These are phyloP conservation scores for Chelidonichthys spinosus DNA, from an alignment of 2,797 vertebrate genomes.

Conservation along the genomic window DNA sequence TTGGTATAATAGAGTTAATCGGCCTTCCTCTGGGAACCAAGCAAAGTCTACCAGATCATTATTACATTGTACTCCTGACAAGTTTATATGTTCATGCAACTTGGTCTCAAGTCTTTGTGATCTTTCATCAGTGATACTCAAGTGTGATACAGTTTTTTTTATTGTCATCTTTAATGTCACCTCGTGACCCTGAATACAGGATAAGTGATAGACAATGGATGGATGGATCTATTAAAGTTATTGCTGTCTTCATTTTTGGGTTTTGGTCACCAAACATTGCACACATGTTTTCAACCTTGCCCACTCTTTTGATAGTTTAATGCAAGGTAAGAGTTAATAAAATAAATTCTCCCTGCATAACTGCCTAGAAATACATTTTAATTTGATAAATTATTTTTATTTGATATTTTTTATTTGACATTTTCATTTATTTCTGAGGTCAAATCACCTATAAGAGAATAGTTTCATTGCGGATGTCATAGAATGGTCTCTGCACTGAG, in stretches of 20 bases:
- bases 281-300: background rate
- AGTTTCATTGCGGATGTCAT: background rate
- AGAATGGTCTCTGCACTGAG: background rate
- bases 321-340: background rate
- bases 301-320: background rate
- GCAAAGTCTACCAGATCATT: background rate
- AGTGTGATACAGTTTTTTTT: too few species aligned
- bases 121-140: too few species aligned
- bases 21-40: background rate
- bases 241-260: conserved; percentile 1
- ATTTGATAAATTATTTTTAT: background rate
- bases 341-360: background rate
- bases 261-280: background rate
- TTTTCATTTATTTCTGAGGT: conserved; percentile 6
- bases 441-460: background rate
- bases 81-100: conserved; percentile 1
- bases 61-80: conserved; percentile 8
- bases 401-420: background rate
- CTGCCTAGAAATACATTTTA: background rate
- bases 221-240: background rate
- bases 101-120: background rate
- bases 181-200: too few species aligned
- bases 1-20: conserved; percentile 1
- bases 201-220: too few species aligned
- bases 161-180: too few species aligned